Conservation (phyloP, 2,888 invertebrate species). For the Ptycholaimellus sp. region DNA sequence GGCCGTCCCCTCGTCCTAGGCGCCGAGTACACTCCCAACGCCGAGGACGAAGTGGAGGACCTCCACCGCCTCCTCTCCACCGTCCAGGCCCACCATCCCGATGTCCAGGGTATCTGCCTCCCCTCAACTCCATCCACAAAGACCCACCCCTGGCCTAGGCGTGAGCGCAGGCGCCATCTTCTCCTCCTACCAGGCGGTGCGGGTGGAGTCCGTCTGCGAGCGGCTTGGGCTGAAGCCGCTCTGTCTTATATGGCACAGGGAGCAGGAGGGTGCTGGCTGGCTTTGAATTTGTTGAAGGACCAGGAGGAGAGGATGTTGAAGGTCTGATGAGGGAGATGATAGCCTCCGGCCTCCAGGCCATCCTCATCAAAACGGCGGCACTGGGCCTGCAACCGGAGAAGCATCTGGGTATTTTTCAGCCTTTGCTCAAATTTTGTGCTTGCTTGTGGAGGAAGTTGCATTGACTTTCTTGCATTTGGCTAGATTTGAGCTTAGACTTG, state of each 20-base stretch:
- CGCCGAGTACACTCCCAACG: constrained; percentile 37
- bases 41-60: constrained; percentile 89
- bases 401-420: constrained; percentile 19
- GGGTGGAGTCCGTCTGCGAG: constrained; percentile 48
- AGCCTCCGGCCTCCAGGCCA: constrained; percentile 62
- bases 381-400: constrained; percentile 52
- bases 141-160: too few relatives aligned
- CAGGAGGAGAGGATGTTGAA: constrained; percentile 25
- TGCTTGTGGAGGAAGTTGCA: too few relatives aligned
- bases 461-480: too few relatives aligned
- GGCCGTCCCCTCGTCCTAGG: constrained; percentile 58
- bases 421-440: too few relatives aligned
- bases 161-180: constrained; percentile 91
- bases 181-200: constrained; percentile 86
- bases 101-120: constrained; percentile 12
- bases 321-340: constrained; percentile 91
- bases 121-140: constrained; percentile 1
- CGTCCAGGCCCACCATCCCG: constrained; percentile 39
- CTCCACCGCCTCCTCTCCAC: constrained; percentile 53
- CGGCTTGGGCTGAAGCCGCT: constrained; percentile 64
- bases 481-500: too few relatives aligned
- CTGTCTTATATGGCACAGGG: constrained; percentile 80
- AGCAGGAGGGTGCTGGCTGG: too few relatives aligned
- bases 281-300: too few relatives aligned
- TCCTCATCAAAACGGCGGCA: constrained; percentile 83